Evolutionary conservation across 2,113 vertebrate genomes (phyloP), one percentile per base, ranked within the genome.

Genomic region (Merops nubicus): DNA sequence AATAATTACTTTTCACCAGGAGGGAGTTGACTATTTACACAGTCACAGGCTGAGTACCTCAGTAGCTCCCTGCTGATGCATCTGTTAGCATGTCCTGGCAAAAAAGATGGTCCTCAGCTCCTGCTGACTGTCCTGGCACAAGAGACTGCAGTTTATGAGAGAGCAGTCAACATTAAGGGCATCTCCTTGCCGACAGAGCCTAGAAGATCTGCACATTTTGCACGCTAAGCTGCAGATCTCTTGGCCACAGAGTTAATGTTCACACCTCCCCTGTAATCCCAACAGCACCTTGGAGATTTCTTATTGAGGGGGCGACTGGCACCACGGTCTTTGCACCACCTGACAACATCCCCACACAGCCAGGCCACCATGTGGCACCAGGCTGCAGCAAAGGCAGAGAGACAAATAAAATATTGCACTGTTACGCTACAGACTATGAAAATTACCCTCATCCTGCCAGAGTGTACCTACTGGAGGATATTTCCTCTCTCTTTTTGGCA

Each of bases 401-500:
- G 80, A 36, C 47, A 28, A 75, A 87, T 47, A 29, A 88, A 89
- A 78, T 2, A 48, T 10, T 3, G 3, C 53, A 15, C 18, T 23
- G 21, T 17, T 26, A 12, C 34, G 36, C 42, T 47, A 36, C 34
- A 78, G 57, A 26, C 60, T 23, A n/a, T 4, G 48, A 68, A 76
- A 82, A 93, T 63, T 26, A 19, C 74, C 26, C 78, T 88, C 68
- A 23, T 33, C 25, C 82, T 85, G 81, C 67, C 78, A 26, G 62
- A 79, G 33, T 2, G 43, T 31, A 60, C 60, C 62, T 73, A 64
- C 3, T 0, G 11, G 74, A 85, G 54, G 45, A 59, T 12, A 63
- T 95, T 82, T 82, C 40, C 45, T 68, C 47, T 40, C 60, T 68
- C 84, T 63, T 69, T 78, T 62, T 75, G 77, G 77, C 91, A 91